These are phyloP conservation scores for Apantesis nais DNA, from an alignment of 2,888 invertebrate genomes.

Conservation along the genomic window DNA sequence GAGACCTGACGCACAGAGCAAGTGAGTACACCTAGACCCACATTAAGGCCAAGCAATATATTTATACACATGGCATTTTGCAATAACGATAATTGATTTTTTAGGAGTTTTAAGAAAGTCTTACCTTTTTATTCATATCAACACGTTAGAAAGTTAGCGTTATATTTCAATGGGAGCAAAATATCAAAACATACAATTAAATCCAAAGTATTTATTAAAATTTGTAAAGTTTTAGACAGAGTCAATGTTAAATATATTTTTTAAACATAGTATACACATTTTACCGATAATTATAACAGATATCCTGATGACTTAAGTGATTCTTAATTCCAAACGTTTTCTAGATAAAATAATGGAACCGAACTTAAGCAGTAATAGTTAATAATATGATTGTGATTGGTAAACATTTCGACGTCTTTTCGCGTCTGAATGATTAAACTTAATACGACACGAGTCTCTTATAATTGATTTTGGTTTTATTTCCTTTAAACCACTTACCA, in stretches of 20 bases:
- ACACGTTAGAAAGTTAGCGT: constrained; percentile 13
- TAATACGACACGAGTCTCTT: no score
- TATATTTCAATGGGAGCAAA: not conserved
- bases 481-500: no score
- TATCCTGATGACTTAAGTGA: no score
- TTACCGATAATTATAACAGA: no score
- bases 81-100: constrained; percentile 8
- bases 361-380: no score
- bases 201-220: not conserved
- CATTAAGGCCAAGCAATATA: constrained; percentile 29
- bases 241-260: not conserved
- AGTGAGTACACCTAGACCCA: constrained; percentile 66
- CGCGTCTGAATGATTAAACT: no score
- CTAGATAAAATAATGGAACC: no score
- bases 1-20: constrained; percentile 65
- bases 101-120: not conserved
- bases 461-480: no score
- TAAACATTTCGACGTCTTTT: no score
- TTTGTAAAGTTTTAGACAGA: not conserved
- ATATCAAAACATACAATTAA: not conserved
- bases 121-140: not conserved
- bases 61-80: constrained; percentile 5
- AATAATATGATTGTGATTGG: no score
- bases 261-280: no score
- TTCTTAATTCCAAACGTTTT: no score